Evolutionary conservation across 2,113 vertebrate genomes (phyloP).

Genomic region (Okapia johnstoni): DNA sequence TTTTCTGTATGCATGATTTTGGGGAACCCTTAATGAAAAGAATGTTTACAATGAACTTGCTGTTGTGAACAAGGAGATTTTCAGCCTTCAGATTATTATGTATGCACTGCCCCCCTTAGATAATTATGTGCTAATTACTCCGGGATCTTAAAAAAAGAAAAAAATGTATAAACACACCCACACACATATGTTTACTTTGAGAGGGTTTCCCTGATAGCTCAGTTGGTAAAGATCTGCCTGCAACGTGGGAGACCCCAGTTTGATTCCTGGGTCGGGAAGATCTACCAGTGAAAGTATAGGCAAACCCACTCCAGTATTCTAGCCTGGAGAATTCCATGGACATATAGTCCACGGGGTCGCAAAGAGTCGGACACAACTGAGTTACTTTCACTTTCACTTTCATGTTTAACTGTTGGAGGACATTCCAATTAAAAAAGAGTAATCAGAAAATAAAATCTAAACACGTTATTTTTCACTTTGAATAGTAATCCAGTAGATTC

Average conservation of each 20-base stretch:
- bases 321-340: not conserved
- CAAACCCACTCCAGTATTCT: not conserved
- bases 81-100: not conserved
- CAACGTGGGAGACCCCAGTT: not conserved
- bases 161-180: too few relatives aligned
- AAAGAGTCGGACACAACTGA: not conserved
- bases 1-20: not conserved
- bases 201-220: not conserved
- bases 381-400: not conserved
- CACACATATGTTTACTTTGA: not conserved
- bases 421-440: not conserved
- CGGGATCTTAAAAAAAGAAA: not conserved
- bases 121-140: not conserved
- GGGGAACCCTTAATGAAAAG: not conserved
- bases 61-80: not conserved
- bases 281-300: not conserved
- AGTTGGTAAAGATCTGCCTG: not conserved
- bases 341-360: not conserved
- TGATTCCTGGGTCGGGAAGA: not conserved
- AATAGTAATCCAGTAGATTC: not conserved
- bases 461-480: not conserved
- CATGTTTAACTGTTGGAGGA: not conserved
- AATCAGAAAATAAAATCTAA: constrained; percentile 4
- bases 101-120: not conserved
- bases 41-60: not conserved